Conservation (phyloP, 2,888 invertebrate species). For the Alviniconcha strummeri region DNA sequence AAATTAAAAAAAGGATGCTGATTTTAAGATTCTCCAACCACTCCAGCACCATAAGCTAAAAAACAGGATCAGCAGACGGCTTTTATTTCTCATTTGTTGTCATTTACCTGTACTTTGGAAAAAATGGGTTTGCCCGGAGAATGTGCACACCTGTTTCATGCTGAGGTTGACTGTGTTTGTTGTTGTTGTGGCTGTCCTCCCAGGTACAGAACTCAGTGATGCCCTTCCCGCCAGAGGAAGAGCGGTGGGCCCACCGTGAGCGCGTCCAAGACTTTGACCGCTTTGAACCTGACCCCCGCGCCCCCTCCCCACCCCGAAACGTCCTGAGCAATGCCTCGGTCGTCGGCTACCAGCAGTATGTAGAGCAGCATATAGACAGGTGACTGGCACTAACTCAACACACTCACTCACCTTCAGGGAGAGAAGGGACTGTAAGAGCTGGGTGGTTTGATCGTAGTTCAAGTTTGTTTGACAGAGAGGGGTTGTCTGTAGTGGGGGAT, state of each 20-base stretch:
- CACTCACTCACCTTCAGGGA: slow-evolving; percentile 1
- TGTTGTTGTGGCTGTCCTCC: slow-evolving; percentile 7
- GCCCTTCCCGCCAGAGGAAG: slow-evolving; percentile 39
- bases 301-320: slow-evolving; percentile 43
- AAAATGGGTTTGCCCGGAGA: no score
- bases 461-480: background rate
- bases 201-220: slow-evolving; percentile 13
- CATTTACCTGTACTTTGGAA: no score
- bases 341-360: slow-evolving; percentile 47
- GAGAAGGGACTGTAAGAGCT: background rate
- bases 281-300: slow-evolving; percentile 26
- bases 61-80: no score
- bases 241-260: background rate
- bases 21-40: no score
- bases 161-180: background rate
- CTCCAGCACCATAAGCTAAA: no score
- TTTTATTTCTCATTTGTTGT: no score
- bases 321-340: slow-evolving; percentile 41
- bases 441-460: no score
- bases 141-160: background rate
- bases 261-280: slow-evolving; percentile 29
- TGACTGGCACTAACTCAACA: slow-evolving; percentile 22
- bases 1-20: no score
- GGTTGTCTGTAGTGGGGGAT: background rate
- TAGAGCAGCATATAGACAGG: slow-evolving; percentile 52